These are phyloP conservation scores for Ceyx melanurus DNA, from an alignment of 2,113 vertebrate species.

Conservation along the genomic window DNA sequence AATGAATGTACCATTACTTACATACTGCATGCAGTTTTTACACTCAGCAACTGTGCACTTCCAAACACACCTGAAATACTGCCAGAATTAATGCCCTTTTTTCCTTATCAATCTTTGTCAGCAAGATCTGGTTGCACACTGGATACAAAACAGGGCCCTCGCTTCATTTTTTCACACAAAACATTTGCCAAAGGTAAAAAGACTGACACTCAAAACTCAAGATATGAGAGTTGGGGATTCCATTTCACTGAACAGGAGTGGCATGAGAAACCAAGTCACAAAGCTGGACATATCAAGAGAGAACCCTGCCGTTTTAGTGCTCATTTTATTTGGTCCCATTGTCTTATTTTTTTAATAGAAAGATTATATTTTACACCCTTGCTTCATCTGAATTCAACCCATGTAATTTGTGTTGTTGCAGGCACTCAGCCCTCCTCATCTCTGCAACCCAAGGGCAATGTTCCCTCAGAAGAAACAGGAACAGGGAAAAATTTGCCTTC, in stretches of 20 bases:
- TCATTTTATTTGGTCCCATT: neutral
- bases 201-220: neutral
- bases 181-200: fast-evolving
- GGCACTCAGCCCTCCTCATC: neutral
- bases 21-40: neutral
- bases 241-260: no score
- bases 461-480: neutral
- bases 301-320: neutral
- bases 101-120: neutral
- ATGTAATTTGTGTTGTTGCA: neutral
- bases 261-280: neutral
- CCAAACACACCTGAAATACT: neutral
- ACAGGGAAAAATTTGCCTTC: neutral
- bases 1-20: neutral
- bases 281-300: fast-evolving
- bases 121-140: neutral
- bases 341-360: neutral
- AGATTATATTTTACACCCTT: neutral
- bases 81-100: neutral
- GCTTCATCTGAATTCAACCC: neutral
- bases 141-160: neutral
- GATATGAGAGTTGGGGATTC: fast-evolving
- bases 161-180: neutral
- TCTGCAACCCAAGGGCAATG: neutral
- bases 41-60: neutral